Evolutionary conservation across 2,797 vertebrate genomes (phyloP), one percentile per base, ranked within the genome.

Genomic region (Podargus strigoides): DNA sequence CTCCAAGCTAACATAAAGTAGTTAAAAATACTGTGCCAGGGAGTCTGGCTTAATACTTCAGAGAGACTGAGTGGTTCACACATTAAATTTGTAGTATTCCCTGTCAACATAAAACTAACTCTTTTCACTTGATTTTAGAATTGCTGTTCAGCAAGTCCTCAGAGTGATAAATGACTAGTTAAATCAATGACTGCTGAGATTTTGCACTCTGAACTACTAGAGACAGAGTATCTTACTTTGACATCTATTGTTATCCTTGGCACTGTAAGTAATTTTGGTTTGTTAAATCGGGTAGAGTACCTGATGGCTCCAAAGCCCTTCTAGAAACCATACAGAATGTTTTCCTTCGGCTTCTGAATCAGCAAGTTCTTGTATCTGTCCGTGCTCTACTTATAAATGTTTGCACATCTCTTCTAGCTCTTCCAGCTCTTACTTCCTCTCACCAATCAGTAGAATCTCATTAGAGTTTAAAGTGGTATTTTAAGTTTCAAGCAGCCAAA

Each of bases 321-420:
- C 30, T 7, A 59, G 85, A 63, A 74, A 39, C 3, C 18, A 52
- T 16, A 18, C 2, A 39, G n/a, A 59, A 52, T 27, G 59, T 52
- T 47, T 78, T 75, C 49, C 67, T 79, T 37, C 9, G 1, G 22
- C 20, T 49, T 62, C 39, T 42, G 60, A 55, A 90, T 50, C 98
- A 98, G 53, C 98, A 99, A 97, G 98, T 98, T 94, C 98, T 98
- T 93, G 84, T 14, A n/a, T 5, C 59, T 66, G 22, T 50, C 46
- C 47, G 36, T 59, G 36, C 39, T 77, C 24, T 55, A 36, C 44
- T 56, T 70, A 41, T 3, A 77, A 62, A 8, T 15, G 30, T 73
- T 66, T 64, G n/a, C 34, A 39, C 39, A 30, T 39, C 47, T 64
- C 34, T 20, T 39, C 27, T 36, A 87, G 82, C 42, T 85, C 55